Conservation (phyloP, 2,113 vertebrate species). For the Psammodynastes pulverulentus region DNA sequence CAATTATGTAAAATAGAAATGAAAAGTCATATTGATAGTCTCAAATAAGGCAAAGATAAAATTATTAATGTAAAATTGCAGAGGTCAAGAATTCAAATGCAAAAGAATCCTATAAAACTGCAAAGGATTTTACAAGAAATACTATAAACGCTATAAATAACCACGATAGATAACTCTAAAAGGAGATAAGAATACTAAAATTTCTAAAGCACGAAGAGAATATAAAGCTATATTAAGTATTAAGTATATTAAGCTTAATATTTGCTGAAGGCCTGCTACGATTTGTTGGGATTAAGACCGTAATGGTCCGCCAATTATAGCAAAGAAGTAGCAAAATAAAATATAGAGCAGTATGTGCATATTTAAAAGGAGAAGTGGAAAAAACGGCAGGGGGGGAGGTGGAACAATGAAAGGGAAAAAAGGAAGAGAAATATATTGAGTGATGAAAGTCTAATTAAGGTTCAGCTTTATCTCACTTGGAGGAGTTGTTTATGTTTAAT, state of each 20-base stretch:
- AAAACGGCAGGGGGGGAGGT: neutral
- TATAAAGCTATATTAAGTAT: neutral
- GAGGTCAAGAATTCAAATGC: neutral
- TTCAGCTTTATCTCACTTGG: neutral
- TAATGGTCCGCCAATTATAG: neutral
- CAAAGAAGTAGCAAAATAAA: neutral
- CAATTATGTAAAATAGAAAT: neutral
- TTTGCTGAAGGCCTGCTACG: neutral
- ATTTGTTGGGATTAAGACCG: neutral
- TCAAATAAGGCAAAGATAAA: neutral
- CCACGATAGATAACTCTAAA: neutral
- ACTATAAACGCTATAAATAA: neutral
- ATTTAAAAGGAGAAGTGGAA: neutral
- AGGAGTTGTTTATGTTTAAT: neutral
- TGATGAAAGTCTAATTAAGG: neutral
- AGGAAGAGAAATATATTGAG: neutral
- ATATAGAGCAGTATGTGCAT: neutral
- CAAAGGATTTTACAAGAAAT: neutral
- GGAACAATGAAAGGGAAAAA: neutral
- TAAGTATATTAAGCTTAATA: neutral
- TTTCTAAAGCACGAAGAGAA: neutral
- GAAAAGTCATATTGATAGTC: neutral
- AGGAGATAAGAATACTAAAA: neutral
- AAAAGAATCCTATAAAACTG: neutral
- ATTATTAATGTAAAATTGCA: neutral